phyloP scores from a whole-genome alignment of 2,888 invertebrate genomes.

The Cheilosia variabilis region DNA sequence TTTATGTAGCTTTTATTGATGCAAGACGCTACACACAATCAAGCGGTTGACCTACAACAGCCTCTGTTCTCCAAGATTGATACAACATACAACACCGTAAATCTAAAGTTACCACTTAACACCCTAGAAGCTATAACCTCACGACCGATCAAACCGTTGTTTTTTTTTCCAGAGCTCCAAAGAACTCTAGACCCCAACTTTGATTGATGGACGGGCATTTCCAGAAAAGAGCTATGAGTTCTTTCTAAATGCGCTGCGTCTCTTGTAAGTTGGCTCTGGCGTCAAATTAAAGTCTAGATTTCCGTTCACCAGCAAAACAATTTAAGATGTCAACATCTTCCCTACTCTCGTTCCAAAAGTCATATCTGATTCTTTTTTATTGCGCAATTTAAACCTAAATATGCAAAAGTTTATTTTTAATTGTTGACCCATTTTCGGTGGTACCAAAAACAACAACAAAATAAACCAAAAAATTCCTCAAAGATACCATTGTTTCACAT shows the following conservation, averaged over 20 bases:
- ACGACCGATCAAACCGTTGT: no score
- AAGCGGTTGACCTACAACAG: neutral
- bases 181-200: neutral
- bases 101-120: neutral
- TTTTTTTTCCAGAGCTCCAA: neutral
- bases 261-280: no score
- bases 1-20: no score
- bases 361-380: slow-evolving; percentile 28
- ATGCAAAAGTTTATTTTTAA: slow-evolving; percentile 59
- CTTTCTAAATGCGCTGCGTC: no score
- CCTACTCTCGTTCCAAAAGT: slow-evolving; percentile 5
- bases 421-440: slow-evolving; percentile 70
- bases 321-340: neutral
- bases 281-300: no score
- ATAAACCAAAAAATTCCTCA: slow-evolving; percentile 18
- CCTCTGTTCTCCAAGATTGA: neutral
- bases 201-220: neutral
- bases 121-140: neutral
- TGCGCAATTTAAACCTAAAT: slow-evolving; percentile 49
- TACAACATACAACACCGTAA: neutral
- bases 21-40: no score
- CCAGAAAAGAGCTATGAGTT: no score
- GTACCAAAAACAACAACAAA: slow-evolving; percentile 2
- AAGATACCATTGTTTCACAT: slow-evolving; percentile 54
- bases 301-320: neutral